These are phyloP conservation scores for Rhabdomys pumilio DNA, from an alignment of 2,797 vertebrate genomes.

Conservation along the genomic window DNA sequence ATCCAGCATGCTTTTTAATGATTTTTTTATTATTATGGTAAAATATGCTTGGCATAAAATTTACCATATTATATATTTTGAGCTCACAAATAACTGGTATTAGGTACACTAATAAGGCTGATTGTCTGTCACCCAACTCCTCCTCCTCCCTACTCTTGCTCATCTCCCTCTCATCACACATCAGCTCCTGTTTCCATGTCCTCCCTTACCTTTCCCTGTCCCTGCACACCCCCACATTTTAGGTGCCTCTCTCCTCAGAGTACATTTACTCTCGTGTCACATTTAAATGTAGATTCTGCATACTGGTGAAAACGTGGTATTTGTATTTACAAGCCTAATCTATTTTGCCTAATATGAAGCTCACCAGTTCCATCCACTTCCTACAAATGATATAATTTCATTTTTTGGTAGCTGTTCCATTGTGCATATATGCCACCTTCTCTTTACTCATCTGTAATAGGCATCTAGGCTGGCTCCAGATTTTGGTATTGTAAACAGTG, in stretches of 20 bases:
- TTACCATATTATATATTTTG: conserved; percentile 8
- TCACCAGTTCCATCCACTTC: neutral
- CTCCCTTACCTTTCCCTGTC: neutral
- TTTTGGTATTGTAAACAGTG: neutral
- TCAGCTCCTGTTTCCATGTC: neutral
- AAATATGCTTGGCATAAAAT: conserved; percentile 31
- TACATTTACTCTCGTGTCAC: neutral
- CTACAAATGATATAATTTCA: neutral
- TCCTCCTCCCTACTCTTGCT: neutral
- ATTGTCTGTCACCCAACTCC: neutral
- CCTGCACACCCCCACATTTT: neutral
- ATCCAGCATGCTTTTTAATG: neutral
- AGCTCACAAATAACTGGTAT: neutral
- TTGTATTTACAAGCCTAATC: neutral
- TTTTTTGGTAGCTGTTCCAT: neutral
- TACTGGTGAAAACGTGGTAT: neutral
- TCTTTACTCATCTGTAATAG: neutral
- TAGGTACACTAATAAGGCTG: conserved; percentile 18
- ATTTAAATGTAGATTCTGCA: neutral
- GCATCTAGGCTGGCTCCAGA: neutral
- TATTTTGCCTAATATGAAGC: neutral
- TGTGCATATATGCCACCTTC: neutral
- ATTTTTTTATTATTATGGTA: conserved; percentile 36
- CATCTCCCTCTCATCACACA: neutral
- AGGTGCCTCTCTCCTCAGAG: neutral